phyloP scores from a whole-genome alignment of 2,888 invertebrate species.

The Iphiclides podalirius region DNA sequence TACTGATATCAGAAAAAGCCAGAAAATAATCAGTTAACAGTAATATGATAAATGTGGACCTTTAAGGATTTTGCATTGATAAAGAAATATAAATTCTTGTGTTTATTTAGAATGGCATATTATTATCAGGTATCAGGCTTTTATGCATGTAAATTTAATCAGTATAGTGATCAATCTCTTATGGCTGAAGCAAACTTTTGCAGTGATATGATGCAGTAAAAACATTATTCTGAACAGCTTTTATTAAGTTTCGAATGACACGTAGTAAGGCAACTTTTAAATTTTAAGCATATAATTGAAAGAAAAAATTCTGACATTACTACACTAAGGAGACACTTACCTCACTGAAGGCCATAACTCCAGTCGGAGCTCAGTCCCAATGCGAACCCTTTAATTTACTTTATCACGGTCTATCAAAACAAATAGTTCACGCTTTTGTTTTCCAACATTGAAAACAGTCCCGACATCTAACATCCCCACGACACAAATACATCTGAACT shows the following conservation, averaged over 20 bases:
- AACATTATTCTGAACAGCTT: constrained; percentile 1
- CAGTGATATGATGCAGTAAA: no score
- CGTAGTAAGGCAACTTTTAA: constrained; percentile 13
- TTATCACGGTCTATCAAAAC: constrained; percentile 75
- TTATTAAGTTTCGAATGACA: constrained; percentile 19
- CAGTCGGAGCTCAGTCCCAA: constrained; percentile 78
- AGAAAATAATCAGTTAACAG: constrained; percentile 29
- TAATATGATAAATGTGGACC: constrained; percentile 30
- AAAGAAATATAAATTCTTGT: constrained; percentile 18
- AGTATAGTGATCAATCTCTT: no score
- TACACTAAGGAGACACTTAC: constrained; percentile 68
- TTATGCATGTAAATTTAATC: no score
- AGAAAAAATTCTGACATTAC: constrained; percentile 19
- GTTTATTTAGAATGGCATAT: constrained; percentile 12
- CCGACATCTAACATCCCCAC: constrained; percentile 77
- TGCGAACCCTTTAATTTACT: constrained; percentile 74
- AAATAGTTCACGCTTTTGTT: constrained; percentile 78
- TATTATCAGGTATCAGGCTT: no score
- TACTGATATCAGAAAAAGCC: constrained; percentile 23
- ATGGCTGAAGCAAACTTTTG: no score
- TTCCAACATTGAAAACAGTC: constrained; percentile 78
- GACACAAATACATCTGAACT: constrained; percentile 77
- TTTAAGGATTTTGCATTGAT: constrained; percentile 27
- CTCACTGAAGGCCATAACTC: constrained; percentile 90
- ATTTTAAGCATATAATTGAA: constrained; percentile 16